phyloP scores from a whole-genome alignment of 2,888 invertebrate genomes.

The Chrysomela aeneicollis region DNA sequence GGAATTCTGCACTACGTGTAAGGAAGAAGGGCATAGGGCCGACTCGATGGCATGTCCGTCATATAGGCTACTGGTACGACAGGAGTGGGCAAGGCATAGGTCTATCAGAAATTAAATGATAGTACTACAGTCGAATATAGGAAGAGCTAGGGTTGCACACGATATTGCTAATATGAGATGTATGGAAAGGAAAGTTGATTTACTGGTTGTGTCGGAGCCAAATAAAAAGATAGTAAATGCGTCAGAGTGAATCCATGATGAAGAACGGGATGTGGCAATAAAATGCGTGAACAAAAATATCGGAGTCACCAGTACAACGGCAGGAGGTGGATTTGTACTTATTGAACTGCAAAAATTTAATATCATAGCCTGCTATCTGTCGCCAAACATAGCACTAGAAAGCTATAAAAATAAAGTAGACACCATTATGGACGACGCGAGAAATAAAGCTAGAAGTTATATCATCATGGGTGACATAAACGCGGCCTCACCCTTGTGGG shows the following conservation, averaged over 20 bases:
- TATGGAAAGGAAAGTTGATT: background rate
- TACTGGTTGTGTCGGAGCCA: constrained; percentile 12
- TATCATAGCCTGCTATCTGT: constrained; percentile 19
- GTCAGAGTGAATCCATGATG: no score
- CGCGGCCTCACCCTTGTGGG: constrained; percentile 9
- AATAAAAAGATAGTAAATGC: constrained; percentile 14
- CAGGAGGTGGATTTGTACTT: background rate
- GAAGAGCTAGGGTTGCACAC: constrained; percentile 8
- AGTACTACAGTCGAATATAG: background rate
- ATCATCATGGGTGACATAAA: background rate
- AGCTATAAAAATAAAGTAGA: background rate
- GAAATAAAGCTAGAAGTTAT: background rate
- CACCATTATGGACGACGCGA: background rate
- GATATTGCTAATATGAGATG: background rate
- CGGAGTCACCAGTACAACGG: background rate
- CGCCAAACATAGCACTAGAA: constrained; percentile 19
- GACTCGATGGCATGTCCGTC: background rate
- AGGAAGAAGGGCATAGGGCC: constrained; percentile 3
- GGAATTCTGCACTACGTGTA: background rate
- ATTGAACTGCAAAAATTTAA: background rate
- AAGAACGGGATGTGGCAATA: constrained; percentile 20
- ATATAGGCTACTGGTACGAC: background rate
- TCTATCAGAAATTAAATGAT: no score
- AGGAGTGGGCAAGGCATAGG: background rate
- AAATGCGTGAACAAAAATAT: constrained; percentile 13